phyloP scores from a whole-genome alignment of 1,140 invertebrate genomes.

The Colletes latitarsis region DNA sequence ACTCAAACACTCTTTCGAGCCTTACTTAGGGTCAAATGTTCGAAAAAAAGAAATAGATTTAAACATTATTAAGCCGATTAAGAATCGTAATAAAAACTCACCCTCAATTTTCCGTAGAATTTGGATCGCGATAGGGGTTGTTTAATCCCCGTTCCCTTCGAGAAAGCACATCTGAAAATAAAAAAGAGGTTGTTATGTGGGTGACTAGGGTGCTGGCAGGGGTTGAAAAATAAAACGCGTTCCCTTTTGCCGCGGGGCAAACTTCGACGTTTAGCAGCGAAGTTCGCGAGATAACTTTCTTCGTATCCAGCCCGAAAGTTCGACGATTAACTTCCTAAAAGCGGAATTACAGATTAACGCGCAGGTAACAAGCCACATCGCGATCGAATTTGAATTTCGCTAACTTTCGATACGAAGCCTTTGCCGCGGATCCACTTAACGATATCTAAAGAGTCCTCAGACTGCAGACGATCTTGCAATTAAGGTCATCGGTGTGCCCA shows the following conservation, averaged over 20 bases:
- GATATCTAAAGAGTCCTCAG: constrained; percentile 10
- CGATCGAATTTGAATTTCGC: constrained; percentile 41
- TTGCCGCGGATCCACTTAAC: constrained; percentile 9
- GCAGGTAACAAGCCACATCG: constrained; percentile 19
- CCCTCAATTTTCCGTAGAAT: not conserved
- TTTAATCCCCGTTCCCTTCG: not conserved
- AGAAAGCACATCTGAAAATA: too few species aligned
- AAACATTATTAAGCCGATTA: too few species aligned
- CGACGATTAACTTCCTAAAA: constrained; percentile 15
- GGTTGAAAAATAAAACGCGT: not conserved
- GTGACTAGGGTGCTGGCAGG: too few species aligned
- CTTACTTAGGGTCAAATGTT: too few species aligned
- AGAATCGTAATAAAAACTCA: constrained; percentile 1
- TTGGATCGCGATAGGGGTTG: too few species aligned
- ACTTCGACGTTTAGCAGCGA: not conserved
- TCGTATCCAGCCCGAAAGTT: not conserved
- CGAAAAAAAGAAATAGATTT: too few species aligned
- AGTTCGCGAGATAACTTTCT: constrained; percentile 12
- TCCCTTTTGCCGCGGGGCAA: not conserved
- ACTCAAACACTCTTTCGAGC: too few species aligned
- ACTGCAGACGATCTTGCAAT: constrained; percentile 6
- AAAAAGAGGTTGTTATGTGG: too few species aligned
- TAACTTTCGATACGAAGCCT: constrained; percentile 16
- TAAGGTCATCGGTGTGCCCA: not conserved
- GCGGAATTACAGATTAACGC: constrained; percentile 43